Base-by-base conservation (phyloP, 2,888 invertebrate species). In the Melanargia galathea region DNA sequence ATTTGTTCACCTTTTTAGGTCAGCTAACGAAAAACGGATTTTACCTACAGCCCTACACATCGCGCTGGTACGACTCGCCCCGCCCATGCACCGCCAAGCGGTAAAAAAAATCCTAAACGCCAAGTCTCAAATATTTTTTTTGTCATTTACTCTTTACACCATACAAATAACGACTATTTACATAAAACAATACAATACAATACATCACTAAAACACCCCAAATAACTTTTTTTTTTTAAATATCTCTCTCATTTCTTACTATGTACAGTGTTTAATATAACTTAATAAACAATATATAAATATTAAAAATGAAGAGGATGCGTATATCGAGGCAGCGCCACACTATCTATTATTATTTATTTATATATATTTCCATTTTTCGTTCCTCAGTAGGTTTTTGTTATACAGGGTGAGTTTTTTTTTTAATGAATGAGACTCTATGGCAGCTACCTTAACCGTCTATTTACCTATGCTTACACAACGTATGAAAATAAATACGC, bases 271-370 rank as follows among this genome's bases (percentile, higher is more conserved):
- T 84, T 35, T 86, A 88, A 90, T n/a, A 90, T 85, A 87, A 86
- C 89, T 89, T 90, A n/a, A 90, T 72, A 87, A 87, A 89, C 79
- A 84, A 87, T 83, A 87, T 87, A 87, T 86, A 89, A 86, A 87
- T 78, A 80, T 75, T 86, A 86, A 84, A 89, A 87, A 86, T 78
- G 76, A 82, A 78, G 74, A 73, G 81, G 81, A 84, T 81, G 81
- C 82, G 72, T 73, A 70, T 69, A 71, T 46, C 33, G 74, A 74
- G 74, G 77, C 75, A 76, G 72, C 76, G 65, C 68, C 64, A 46
- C 64, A 46, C 55, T 49, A 22, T 33, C 5, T 56, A 45, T 43
- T 22, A 16, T n/a, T n/a, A n/a, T n/a, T n/a, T n/a, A n/a, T n/a
- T n/a, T n/a, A n/a, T n/a, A n/a, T n/a, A n/a, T n/a, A 43, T 43